Evolutionary conservation across 2,888 invertebrate genomes (phyloP).

Genomic region (Eristalis pertinax): DNA sequence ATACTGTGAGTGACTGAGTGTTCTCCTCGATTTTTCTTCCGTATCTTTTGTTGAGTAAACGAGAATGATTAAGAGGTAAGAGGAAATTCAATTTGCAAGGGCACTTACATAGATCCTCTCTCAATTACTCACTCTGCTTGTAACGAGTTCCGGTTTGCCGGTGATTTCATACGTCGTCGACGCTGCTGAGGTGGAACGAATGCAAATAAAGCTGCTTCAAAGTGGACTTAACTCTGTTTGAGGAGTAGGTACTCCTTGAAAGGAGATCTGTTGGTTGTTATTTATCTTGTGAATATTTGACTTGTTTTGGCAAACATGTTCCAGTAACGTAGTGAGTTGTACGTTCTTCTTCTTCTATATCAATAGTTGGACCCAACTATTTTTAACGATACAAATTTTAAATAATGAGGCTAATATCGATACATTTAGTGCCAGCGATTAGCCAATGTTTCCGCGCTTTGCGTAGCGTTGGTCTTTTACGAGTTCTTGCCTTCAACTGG

Average conservation of each 20-base stretch:
- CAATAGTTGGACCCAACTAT: too few species aligned
- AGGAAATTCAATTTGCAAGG: slow-evolving; percentile 22
- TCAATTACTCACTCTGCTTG: neutral
- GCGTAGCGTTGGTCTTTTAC: too few species aligned
- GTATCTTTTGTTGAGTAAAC: neutral
- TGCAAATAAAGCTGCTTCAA: too few species aligned
- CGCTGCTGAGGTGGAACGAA: neutral
- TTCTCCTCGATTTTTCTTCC: neutral
- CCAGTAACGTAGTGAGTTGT: neutral
- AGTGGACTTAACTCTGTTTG: neutral
- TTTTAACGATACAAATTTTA: too few species aligned
- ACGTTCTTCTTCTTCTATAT: too few species aligned
- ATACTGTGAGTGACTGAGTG: neutral
- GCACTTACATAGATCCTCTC: slow-evolving; percentile 1
- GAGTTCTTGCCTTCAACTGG: too few species aligned
- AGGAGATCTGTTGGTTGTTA: neutral
- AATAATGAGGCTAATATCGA: too few species aligned
- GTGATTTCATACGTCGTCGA: neutral
- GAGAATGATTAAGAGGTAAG: slow-evolving; percentile 14
- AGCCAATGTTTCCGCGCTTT: too few species aligned
- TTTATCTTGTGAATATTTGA: neutral
- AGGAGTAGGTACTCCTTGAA: neutral
- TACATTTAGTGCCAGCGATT: too few species aligned
- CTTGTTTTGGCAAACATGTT: neutral
- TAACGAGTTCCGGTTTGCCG: neutral